These are phyloP conservation scores for Drosophila micromelanica DNA, from an alignment of 1,140 invertebrate species.

Conservation along the genomic window DNA sequence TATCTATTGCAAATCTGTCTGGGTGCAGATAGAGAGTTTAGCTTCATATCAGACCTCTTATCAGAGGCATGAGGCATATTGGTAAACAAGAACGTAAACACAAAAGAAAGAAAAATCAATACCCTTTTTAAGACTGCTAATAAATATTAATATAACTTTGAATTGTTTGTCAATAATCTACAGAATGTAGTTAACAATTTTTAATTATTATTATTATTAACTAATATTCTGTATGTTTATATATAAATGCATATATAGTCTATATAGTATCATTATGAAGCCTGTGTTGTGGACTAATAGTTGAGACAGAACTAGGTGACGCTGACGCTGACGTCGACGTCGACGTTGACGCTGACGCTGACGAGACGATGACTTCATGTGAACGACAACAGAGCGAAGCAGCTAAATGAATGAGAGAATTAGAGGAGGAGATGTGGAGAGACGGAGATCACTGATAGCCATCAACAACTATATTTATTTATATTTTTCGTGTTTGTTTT, in stretches of 20 bases:
- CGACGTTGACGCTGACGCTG: conserved; percentile 37
- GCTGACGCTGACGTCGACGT: conserved; percentile 9
- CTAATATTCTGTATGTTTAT: no score
- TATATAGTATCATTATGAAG: not conserved
- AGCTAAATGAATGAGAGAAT: conserved; percentile 15
- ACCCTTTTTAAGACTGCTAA: no score
- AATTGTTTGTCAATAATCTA: no score
- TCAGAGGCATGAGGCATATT: no score
- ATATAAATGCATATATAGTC: not conserved
- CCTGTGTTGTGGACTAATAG: conserved; percentile 1
- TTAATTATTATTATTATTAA: no score
- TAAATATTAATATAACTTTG: no score
- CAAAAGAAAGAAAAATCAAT: no score
- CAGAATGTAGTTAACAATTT: no score
- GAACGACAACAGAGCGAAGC: conserved; percentile 23
- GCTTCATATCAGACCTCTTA: conserved; percentile 37
- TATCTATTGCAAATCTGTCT: conserved; percentile 1
- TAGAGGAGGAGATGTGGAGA: conserved; percentile 2
- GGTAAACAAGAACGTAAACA: not conserved
- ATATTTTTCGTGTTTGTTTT: conserved; percentile 20
- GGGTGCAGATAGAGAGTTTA: not conserved
- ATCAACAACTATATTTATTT: conserved; percentile 44
- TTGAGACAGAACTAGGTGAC: conserved; percentile 13
- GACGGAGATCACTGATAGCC: conserved; percentile 36
- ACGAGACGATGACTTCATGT: conserved; percentile 51